A percentile compares a stretch with the other conserved stretches of the same genome.
Evolutionary conservation across 1,140 invertebrate genomes (phyloP).

Genomic region (Eurosta solidaginis): DNA sequence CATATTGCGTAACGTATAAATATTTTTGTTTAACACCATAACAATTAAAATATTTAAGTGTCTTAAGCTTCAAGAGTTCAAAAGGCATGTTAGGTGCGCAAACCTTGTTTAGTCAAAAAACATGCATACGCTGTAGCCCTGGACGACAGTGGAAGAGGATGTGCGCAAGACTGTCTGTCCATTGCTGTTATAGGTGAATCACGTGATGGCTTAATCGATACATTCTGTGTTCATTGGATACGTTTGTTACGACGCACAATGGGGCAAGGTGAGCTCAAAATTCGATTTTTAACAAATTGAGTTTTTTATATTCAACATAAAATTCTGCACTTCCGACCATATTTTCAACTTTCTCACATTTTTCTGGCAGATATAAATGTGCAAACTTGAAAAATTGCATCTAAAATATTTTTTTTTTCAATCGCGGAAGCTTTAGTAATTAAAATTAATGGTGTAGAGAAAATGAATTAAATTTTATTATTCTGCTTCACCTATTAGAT

Average conservation of each 20-base stretch:
- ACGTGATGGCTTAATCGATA: slow-evolving; percentile 35
- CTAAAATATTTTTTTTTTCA: too few species aligned
- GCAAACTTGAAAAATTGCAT: too few species aligned
- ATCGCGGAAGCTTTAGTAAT: too few species aligned
- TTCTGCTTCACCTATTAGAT: too few species aligned
- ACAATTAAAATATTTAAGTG: too few species aligned
- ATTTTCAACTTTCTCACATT: background rate
- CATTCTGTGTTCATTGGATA: background rate
- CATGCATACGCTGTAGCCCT: background rate
- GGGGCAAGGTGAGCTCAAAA: too few species aligned
- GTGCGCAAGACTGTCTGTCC: background rate
- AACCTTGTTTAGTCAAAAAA: slow-evolving; percentile 33
- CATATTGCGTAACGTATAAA: too few species aligned
- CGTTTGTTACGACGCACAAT: background rate
- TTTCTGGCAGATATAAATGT: too few species aligned
- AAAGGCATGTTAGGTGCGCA: slow-evolving; percentile 6
- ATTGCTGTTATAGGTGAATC: slow-evolving; percentile 26
- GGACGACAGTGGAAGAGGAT: background rate
- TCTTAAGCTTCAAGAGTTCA: background rate
- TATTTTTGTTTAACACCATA: too few species aligned
- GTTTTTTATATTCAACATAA: background rate
- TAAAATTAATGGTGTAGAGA: too few species aligned
- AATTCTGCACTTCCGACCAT: too few species aligned
- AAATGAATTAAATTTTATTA: too few species aligned
- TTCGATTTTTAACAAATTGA: background rate